These are phyloP conservation scores for Drosophila sordidula DNA, from an alignment of 2,888 invertebrate genomes.

Conservation along the genomic window DNA sequence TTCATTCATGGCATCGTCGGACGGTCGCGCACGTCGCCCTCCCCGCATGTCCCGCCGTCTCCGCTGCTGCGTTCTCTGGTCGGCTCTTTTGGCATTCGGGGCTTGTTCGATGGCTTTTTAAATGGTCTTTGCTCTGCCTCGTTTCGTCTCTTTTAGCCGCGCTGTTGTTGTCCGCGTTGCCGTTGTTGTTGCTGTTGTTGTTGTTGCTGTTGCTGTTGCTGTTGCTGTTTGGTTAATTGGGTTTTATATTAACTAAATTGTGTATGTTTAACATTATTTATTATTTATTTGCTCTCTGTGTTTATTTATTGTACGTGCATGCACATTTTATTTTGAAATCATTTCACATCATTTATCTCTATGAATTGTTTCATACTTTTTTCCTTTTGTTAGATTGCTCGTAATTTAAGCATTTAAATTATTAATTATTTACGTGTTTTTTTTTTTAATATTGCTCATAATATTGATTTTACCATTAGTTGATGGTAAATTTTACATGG, in stretches of 20 bases:
- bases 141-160: conserved; percentile 35
- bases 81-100: conserved; percentile 41
- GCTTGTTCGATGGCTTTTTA: conserved; percentile 66
- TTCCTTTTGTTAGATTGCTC: conserved; percentile 1
- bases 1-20: conserved; percentile 70
- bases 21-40: conserved; percentile 21
- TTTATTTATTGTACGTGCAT: conserved; percentile 33
- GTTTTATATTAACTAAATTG: conserved; percentile 79
- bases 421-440: conserved; percentile 59
- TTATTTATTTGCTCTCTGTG: conserved; percentile 61
- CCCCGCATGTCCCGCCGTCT: conserved; percentile 1
- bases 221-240: conserved; percentile 64
- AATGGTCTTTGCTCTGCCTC: conserved; percentile 52
- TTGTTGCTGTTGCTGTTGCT: conserved; percentile 25
- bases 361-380: conserved; percentile 34
- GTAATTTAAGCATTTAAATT: conserved; percentile 65
- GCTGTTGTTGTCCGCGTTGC: conserved; percentile 36
- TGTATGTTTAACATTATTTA: conserved; percentile 75
- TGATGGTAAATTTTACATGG: conserved; percentile 54
- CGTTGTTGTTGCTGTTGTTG: conserved; percentile 32
- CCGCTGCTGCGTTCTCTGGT: conserved; percentile 18
- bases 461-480: conserved; percentile 74
- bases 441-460: conserved; percentile 27
- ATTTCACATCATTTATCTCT: conserved; percentile 70
- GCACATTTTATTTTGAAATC: conserved; percentile 55